phyloP scores from a whole-genome alignment of 1,140 invertebrate species.

The Ptiloglossa arizonensis region DNA sequence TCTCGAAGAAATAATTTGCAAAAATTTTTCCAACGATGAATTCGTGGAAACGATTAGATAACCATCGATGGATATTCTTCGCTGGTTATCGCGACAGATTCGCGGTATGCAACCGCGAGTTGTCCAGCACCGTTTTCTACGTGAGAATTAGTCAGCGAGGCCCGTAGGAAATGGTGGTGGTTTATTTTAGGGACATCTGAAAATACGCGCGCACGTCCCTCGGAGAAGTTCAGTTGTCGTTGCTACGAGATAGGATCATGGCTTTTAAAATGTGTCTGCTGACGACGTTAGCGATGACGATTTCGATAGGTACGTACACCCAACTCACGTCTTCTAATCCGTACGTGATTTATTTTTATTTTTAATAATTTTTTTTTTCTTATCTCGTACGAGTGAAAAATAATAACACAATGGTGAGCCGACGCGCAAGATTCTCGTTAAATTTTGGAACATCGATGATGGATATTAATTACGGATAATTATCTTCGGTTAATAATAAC shows the following conservation, averaged over 20 bases:
- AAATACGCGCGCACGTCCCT: conserved; percentile 63
- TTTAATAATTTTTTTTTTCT: no score
- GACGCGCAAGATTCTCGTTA: no score
- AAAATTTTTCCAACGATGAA: no score
- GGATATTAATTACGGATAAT: no score
- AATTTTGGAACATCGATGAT: no score
- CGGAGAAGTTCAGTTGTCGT: conserved; percentile 54
- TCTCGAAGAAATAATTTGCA: no score
- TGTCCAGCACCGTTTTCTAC: conserved; percentile 1
- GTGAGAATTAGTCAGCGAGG: conserved; percentile 37
- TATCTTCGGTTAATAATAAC: no score
- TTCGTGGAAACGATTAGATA: no score
- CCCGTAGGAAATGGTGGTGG: conserved; percentile 55
- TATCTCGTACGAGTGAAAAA: no score
- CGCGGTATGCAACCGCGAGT: no score
- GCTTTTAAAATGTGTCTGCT: conserved; percentile 26
- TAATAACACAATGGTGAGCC: no score
- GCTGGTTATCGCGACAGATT: background rate
- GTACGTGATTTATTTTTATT: no score
- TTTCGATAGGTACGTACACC: conserved; percentile 53
- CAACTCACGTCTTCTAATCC: background rate
- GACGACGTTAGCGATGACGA: conserved; percentile 25
- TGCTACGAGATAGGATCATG: conserved; percentile 55
- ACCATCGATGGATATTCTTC: background rate
- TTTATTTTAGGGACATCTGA: conserved; percentile 72